These are phyloP conservation scores for Nomada ruficornis DNA, from an alignment of 2,888 invertebrate species.

Conservation along the genomic window DNA sequence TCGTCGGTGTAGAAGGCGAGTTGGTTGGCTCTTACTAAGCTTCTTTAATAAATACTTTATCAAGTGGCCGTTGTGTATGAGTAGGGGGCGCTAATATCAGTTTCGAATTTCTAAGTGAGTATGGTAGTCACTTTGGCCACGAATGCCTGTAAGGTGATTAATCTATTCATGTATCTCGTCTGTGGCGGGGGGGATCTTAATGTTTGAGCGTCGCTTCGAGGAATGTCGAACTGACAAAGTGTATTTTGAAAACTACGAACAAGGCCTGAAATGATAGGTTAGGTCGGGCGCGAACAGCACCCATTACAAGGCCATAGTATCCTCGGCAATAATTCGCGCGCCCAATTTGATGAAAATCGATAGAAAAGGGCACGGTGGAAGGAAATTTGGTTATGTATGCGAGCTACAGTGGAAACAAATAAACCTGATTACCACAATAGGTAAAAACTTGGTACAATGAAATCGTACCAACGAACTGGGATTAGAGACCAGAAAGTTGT, in stretches of 20 bases:
- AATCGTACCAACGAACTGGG: background rate
- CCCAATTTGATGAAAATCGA: constrained; percentile 38
- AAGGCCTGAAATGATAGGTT: constrained; percentile 2
- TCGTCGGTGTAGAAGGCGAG: too few relatives aligned
- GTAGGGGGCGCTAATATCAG: too few relatives aligned
- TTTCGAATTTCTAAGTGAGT: too few relatives aligned
- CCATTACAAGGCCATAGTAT: background rate
- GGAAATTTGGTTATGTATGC: constrained; percentile 53
- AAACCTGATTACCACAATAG: constrained; percentile 24
- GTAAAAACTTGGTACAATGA: constrained; percentile 13
- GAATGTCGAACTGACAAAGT: constrained; percentile 48
- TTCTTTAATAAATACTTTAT: too few relatives aligned
- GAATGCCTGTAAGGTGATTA: too few relatives aligned
- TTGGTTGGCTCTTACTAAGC: too few relatives aligned
- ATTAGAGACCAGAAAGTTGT: background rate
- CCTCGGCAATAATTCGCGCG: constrained; percentile 1
- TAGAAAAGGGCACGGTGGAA: constrained; percentile 15
- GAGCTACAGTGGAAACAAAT: constrained; percentile 50
- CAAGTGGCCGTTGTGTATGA: too few relatives aligned
- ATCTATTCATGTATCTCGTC: too few relatives aligned
- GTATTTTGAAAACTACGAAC: constrained; percentile 15
- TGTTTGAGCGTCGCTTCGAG: constrained; percentile 52
- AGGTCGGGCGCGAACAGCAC: background rate
- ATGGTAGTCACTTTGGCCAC: too few relatives aligned
- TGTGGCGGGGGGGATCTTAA: constrained; percentile 24